Percentiles rank a stretch among this genome's conserved stretches.
Conservation (phyloP, 2,888 invertebrate genomes). For the Teinopalpus imperialis region DNA sequence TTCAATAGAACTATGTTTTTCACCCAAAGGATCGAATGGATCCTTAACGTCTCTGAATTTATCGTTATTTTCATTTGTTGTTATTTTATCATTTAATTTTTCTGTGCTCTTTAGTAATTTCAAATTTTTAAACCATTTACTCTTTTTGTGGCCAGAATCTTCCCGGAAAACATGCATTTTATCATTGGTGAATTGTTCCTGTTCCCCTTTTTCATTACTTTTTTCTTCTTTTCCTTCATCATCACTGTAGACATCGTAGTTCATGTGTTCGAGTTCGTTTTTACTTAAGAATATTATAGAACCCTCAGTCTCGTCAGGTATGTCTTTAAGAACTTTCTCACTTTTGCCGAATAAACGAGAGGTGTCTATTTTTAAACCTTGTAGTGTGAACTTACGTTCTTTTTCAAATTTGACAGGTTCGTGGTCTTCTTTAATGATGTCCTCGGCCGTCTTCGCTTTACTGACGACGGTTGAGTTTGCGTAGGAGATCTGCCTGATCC, state of each 20-base stretch:
- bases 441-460: conserved; percentile 76
- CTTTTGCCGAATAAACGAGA: conserved; percentile 76
- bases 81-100: conserved; percentile 70
- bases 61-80: conserved; percentile 62
- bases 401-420: conserved; percentile 77
- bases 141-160: conserved; percentile 78
- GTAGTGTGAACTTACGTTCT: conserved; percentile 76
- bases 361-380: conserved; percentile 75
- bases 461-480: conserved; percentile 62
- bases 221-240: conserved; percentile 76
- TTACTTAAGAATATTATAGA: conserved; percentile 86
- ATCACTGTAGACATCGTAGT: conserved; percentile 78
- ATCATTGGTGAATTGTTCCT: conserved; percentile 67
- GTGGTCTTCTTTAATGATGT: conserved; percentile 78
- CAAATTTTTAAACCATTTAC: conserved; percentile 85
- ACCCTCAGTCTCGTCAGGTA: conserved; percentile 83
- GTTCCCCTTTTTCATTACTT: conserved; percentile 60
- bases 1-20: conserved; percentile 86
- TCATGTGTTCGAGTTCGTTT: conserved; percentile 84
- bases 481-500: conserved; percentile 84
- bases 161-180: conserved; percentile 78
- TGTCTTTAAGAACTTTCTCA: conserved; percentile 76
- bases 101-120: conserved; percentile 76
- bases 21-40: conserved; percentile 82
- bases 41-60: conserved; percentile 73